phyloP scores from a whole-genome alignment of 2,113 vertebrate species.

The Catharus fuscescens region DNA sequence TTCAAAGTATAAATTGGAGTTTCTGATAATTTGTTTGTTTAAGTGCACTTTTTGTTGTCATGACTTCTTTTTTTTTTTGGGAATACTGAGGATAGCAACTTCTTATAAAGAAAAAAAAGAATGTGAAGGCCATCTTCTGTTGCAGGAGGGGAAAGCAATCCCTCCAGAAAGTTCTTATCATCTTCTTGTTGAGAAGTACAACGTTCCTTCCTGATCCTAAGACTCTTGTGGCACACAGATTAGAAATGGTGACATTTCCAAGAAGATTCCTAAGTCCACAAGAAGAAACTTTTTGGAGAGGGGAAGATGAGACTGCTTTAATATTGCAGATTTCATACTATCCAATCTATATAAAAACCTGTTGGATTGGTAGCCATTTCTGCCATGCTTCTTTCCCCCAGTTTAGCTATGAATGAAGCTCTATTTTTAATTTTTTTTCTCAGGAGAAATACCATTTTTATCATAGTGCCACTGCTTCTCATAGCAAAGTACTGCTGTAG shows the following conservation, averaged over 20 bases:
- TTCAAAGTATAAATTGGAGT: background rate
- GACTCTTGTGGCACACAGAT: background rate
- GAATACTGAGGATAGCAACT: background rate
- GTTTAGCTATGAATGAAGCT: background rate
- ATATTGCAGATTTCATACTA: fast-evolving
- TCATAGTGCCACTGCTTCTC: background rate
- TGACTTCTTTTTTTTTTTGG: fast-evolving
- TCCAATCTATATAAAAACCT: fast-evolving
- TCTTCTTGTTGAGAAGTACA: background rate
- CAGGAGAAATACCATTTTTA: background rate
- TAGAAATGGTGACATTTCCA: background rate
- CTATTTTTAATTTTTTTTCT: background rate
- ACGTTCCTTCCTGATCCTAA: background rate
- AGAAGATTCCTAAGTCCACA: background rate
- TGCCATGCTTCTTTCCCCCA: background rate
- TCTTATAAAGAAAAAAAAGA: background rate
- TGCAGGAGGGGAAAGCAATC: background rate
- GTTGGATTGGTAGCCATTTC: background rate
- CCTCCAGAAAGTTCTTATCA: background rate
- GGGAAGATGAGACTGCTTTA: background rate
- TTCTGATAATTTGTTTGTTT: background rate
- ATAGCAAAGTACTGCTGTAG: background rate
- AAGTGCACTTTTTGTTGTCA: background rate
- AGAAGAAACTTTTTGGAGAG: background rate
- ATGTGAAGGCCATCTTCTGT: background rate